Percentiles rank a stretch among this genome's conserved stretches.
phyloP scores from a whole-genome alignment of 1,140 invertebrate genomes.

The Grapholita molesta region DNA sequence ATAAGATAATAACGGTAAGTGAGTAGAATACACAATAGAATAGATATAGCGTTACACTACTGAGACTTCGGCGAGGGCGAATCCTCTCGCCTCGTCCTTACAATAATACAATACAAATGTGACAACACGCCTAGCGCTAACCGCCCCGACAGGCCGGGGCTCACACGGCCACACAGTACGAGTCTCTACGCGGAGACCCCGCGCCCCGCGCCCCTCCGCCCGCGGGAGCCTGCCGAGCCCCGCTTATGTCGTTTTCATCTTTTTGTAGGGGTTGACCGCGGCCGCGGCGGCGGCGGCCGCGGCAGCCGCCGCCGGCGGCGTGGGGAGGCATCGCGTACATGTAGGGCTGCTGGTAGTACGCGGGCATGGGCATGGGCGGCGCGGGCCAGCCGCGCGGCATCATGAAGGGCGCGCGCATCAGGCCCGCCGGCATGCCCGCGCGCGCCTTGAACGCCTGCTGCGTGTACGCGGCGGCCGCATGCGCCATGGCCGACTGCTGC shows the following conservation, averaged over 20 bases:
- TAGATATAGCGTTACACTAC: slow-evolving; percentile 73
- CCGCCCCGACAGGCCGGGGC: slow-evolving; percentile 70
- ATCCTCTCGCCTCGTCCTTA: slow-evolving; percentile 71
- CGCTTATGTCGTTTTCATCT: slow-evolving; percentile 91
- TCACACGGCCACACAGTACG: slow-evolving; percentile 64
- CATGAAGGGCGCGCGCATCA: slow-evolving; percentile 61
- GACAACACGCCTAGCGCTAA: slow-evolving; percentile 76
- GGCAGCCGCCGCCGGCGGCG: slow-evolving; percentile 75
- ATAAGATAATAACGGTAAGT: slow-evolving; percentile 76
- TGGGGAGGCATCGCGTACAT: slow-evolving; percentile 80
- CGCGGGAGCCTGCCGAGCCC: slow-evolving; percentile 41
- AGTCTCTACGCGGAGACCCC: slow-evolving; percentile 73
- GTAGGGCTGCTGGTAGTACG: slow-evolving; percentile 77
- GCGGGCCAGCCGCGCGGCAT: slow-evolving; percentile 63
- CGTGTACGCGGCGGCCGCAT: slow-evolving; percentile 85
- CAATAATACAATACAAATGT: slow-evolving; percentile 77
- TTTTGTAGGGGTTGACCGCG: slow-evolving; percentile 89
- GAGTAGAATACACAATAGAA: slow-evolving; percentile 72
- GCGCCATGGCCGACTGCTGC: slow-evolving; percentile 69
- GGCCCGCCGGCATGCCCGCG: slow-evolving; percentile 56
- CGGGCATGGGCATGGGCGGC: slow-evolving; percentile 62
- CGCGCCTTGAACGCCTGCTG: slow-evolving; percentile 84
- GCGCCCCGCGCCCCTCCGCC: slow-evolving; percentile 65
- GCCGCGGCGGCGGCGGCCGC: slow-evolving; percentile 71
- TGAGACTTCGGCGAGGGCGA: slow-evolving; percentile 67